These are phyloP conservation scores for Tautogolabrus adspersus DNA, from an alignment of 2,113 vertebrate species.

Conservation along the genomic window DNA sequence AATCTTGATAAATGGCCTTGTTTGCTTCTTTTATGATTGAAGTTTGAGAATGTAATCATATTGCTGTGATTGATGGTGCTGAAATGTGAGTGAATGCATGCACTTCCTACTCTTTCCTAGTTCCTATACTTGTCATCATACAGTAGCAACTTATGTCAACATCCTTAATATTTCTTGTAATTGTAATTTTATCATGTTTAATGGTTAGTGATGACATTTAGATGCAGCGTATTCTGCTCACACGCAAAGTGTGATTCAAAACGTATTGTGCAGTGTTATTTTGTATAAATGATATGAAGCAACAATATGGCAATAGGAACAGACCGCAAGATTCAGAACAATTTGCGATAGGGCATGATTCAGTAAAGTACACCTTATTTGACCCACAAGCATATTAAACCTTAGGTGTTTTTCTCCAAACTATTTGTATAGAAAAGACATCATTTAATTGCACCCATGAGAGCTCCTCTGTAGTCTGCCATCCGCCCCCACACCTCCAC, in stretches of 20 bases:
- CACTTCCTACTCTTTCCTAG: slow-evolving; percentile 13
- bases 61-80: slow-evolving; percentile 20
- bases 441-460: slow-evolving; percentile 45
- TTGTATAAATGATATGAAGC: background rate
- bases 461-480: slow-evolving; percentile 13
- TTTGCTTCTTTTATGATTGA: slow-evolving; percentile 9
- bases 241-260: background rate
- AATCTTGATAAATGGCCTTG: slow-evolving; percentile 26
- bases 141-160: background rate
- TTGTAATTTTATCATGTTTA: background rate
- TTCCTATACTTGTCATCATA: slow-evolving; percentile 1
- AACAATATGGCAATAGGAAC: background rate
- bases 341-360: slow-evolving; percentile 1
- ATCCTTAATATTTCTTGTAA: slow-evolving; percentile 17
- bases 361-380: slow-evolving; percentile 14
- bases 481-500: slow-evolving; percentile 28
- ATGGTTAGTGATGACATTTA: slow-evolving; percentile 27
- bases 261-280: background rate
- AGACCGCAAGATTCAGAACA: background rate
- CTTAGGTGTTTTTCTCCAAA: slow-evolving; percentile 24
- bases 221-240: slow-evolving; percentile 8
- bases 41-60: slow-evolving; percentile 1
- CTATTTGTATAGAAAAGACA: slow-evolving; percentile 19
- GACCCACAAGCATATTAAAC: slow-evolving; percentile 35
- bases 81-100: slow-evolving; percentile 6